Base-by-base conservation (phyloP, 1,140 invertebrate species). In the Orchestia grillus region DNA sequence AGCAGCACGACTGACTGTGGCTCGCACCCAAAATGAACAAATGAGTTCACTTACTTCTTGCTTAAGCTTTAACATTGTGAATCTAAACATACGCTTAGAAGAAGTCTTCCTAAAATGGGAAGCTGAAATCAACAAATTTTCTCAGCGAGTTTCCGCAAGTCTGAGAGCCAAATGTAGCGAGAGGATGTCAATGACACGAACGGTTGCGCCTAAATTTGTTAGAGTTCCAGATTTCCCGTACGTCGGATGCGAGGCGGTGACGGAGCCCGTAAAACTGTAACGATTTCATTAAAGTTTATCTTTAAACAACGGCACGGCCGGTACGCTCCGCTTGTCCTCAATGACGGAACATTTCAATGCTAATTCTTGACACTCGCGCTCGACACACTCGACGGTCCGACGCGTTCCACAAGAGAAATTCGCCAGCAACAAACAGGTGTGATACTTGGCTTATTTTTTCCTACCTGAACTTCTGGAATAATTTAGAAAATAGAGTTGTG, bases 241-340 rank as follows among this genome's bases (percentile, higher is more conserved):
- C 62, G 62, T 15, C 62, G 62, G 62, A 77, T 36, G 62, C 28
- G 62, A 77, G 62, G 62, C 28, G 62, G 62, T 77, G 15, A 36
- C 62, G 28, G 92, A 44, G 92, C 47, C 92, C 41, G 92, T 94
- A 94, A 94, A 94, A 94, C 92, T 45, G 43, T 47, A 45, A 47
- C 92, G 44, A 94, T 94, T 94, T 44, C 44, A 94, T 94, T 44
- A 94, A 44, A n/a, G 44, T 19, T 44, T 0, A 19, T 91, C 41
- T 91, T 36, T 28, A 45, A 94, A 94, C 44, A 94, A 94, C 92
- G 92, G 92, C 28, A 40, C 44, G 41, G 43, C 36, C 43, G 41
- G 92, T 44, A 94, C 92, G 92, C 92, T 94, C 47, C 92, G 92
- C 92, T 94, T 94, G 92, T 47, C 44, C 43, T 47, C 92, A 45